phyloP scores from a whole-genome alignment of 2,113 vertebrate species.

The Cyrtonyx montezumae region DNA sequence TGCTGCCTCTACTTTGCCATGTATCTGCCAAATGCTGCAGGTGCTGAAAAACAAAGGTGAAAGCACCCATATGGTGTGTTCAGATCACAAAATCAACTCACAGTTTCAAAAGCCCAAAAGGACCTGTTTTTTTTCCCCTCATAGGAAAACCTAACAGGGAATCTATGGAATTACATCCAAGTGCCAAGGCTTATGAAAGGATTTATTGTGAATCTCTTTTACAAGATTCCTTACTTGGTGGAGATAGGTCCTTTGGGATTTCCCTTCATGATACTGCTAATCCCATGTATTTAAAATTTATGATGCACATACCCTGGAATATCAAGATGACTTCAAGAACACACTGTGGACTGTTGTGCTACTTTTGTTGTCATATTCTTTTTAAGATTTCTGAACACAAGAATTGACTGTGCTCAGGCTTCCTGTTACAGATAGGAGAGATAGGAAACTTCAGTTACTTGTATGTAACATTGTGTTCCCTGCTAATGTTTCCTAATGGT shows the following conservation, averaged over 20 bases:
- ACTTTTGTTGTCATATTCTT: not conserved
- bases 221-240: conserved; percentile 51
- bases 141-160: not conserved
- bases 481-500: not conserved
- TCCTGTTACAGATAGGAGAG: not conserved
- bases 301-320: conserved; percentile 5
- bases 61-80: conserved; percentile 52
- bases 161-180: not conserved
- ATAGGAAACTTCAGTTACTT: not conserved
- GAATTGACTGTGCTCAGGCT: not conserved
- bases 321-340: conserved; percentile 3
- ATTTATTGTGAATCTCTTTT: conserved; percentile 57
- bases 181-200: conserved; percentile 35
- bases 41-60: conserved; percentile 57
- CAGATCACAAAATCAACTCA: not conserved
- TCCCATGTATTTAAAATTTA: conserved; percentile 56
- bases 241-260: conserved; percentile 30
- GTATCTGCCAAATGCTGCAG: conserved; percentile 55
- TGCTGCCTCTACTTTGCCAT: not conserved
- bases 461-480: not conserved
- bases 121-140: not conserved
- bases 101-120: conserved; percentile 21
- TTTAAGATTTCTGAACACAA: not conserved
- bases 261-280: conserved; percentile 46
- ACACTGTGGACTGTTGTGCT: not conserved